These are phyloP conservation scores for Phylloscopus collybita DNA, from an alignment of 2,797 vertebrate genomes.

Conservation along the genomic window DNA sequence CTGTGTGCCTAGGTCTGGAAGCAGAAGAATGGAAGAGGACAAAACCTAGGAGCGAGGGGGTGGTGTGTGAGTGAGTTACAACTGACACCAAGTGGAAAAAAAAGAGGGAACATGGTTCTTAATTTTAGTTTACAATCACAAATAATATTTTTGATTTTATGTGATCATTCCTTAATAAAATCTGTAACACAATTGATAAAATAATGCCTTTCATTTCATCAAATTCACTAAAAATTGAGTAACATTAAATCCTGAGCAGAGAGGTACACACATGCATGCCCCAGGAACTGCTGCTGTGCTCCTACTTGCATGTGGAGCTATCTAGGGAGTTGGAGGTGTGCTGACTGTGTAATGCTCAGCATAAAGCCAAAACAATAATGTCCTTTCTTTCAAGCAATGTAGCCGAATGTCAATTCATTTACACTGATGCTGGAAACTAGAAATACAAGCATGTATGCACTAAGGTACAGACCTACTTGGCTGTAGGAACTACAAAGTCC, in stretches of 20 bases:
- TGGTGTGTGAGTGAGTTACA: background rate
- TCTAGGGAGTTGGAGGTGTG: background rate
- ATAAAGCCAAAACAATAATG: background rate
- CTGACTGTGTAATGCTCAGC: accelerated
- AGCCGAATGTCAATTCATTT: background rate
- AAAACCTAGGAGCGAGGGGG: background rate
- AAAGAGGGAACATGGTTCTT: background rate
- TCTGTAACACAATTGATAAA: background rate
- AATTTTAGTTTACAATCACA: background rate
- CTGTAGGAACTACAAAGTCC: background rate
- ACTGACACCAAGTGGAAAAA: background rate
- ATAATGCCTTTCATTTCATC: background rate
- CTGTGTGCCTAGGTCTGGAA: background rate
- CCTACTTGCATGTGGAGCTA: background rate
- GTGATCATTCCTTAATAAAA: background rate
- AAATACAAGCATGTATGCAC: accelerated
- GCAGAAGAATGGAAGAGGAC: background rate
- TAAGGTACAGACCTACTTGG: background rate
- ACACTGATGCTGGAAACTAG: background rate
- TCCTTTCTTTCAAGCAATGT: background rate
- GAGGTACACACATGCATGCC: accelerated
- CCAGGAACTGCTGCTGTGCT: background rate
- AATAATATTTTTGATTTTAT: background rate
- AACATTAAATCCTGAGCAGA: background rate
- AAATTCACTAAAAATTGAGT: background rate